Percentiles rank a stretch among this genome's conserved stretches.
Conservation (phyloP, 2,113 vertebrate genomes). For the Hydrolagus affinis region DNA sequence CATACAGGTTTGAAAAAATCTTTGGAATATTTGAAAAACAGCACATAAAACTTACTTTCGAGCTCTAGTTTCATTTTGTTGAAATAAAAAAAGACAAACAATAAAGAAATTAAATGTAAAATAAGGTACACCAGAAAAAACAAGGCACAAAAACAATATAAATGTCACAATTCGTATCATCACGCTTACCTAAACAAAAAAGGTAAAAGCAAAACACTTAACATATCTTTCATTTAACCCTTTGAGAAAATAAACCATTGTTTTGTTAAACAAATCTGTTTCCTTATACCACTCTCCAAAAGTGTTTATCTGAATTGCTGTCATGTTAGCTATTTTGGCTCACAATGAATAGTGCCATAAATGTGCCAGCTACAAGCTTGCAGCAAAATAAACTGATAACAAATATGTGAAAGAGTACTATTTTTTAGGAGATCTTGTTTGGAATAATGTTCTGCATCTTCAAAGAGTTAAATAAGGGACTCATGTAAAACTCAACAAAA, state of each 20-base stretch:
- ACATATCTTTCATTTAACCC: slow-evolving; percentile 8
- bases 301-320: background rate
- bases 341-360: background rate
- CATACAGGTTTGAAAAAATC: slow-evolving; percentile 74
- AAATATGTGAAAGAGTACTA: background rate
- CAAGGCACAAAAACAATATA: slow-evolving; percentile 23
- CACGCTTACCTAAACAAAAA: background rate
- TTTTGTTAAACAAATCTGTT: background rate
- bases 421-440: background rate
- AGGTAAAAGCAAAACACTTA: slow-evolving; percentile 1
- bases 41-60: slow-evolving; percentile 94
- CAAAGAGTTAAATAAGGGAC: slow-evolving; percentile 1
- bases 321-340: background rate
- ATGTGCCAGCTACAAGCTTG: background rate
- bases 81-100: slow-evolving; percentile 80
- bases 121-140: slow-evolving; percentile 27
- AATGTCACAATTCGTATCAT: slow-evolving; percentile 4
- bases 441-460: background rate
- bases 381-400: background rate
- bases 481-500: background rate
- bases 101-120: slow-evolving; percentile 32
- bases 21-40: slow-evolving; percentile 67
- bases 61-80: slow-evolving; percentile 98
- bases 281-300: background rate
- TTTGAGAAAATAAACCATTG: background rate